Evolutionary conservation across 2,113 vertebrate species (phyloP).

Genomic region (Camelus dromedarius): DNA sequence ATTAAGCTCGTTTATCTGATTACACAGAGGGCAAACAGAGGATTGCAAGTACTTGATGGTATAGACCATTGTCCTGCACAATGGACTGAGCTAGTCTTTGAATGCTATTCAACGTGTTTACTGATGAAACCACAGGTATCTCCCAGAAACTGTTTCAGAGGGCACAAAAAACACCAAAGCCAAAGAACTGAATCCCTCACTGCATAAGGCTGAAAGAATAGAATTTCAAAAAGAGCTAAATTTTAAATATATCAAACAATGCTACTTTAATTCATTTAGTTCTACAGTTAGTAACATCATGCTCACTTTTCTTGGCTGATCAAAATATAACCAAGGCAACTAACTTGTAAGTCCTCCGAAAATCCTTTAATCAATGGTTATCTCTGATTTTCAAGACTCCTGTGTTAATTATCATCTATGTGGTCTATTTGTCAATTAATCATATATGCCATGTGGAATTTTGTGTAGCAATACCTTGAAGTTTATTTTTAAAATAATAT

Average conservation of each 20-base stretch:
- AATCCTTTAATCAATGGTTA: not conserved
- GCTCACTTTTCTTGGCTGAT: not conserved
- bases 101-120: not conserved
- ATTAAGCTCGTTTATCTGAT: not conserved
- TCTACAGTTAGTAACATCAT: not conserved
- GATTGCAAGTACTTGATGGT: slow-evolving; percentile 64
- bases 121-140: not conserved
- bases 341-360: not conserved
- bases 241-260: not conserved
- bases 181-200: not conserved
- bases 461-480: not conserved
- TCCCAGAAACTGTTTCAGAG: too few relatives aligned
- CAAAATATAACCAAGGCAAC: not conserved
- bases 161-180: not conserved
- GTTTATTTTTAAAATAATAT: not conserved
- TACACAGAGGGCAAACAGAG: slow-evolving; percentile 51
- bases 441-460: not conserved
- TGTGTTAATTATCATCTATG: not conserved
- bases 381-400: not conserved
- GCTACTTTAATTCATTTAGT: not conserved
- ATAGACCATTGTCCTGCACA: not conserved
- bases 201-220: not conserved
- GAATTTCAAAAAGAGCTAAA: not conserved
- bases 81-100: not conserved
- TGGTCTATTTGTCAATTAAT: not conserved